Conservation (phyloP, 1,140 invertebrate species). For the Drosophila dunni region DNA sequence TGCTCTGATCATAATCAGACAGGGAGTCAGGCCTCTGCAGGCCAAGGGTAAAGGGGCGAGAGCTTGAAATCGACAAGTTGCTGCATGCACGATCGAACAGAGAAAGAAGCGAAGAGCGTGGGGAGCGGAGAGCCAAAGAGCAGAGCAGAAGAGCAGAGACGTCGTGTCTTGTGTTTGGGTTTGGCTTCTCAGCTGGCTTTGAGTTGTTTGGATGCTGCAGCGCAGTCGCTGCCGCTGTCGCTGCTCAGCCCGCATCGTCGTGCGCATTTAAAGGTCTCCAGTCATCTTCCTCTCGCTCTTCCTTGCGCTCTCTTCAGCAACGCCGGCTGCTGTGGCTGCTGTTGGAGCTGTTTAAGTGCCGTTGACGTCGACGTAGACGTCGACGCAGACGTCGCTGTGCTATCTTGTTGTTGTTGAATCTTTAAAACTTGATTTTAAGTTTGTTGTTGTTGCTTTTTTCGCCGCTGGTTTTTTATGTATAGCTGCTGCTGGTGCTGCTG, state of each 20-base stretch:
- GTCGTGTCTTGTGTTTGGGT: slow-evolving; percentile 54
- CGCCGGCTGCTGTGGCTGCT: slow-evolving; percentile 24
- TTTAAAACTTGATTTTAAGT: slow-evolving; percentile 83
- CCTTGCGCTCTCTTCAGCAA: slow-evolving; percentile 3
- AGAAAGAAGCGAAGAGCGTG: slow-evolving; percentile 11
- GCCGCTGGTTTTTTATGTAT: slow-evolving; percentile 36
- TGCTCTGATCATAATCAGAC: slow-evolving; percentile 77
- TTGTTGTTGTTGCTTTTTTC: slow-evolving; percentile 54
- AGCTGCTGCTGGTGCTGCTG: slow-evolving; percentile 47
- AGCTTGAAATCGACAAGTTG: slow-evolving; percentile 72
- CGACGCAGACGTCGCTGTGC: background rate
- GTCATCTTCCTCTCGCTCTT: slow-evolving; percentile 20
- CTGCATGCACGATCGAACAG: slow-evolving; percentile 68
- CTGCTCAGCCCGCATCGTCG: slow-evolving; percentile 65
- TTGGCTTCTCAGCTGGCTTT: slow-evolving; percentile 42
- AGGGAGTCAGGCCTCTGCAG: slow-evolving; percentile 60
- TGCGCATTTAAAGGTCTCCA: slow-evolving; percentile 70
- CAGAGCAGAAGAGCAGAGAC: background rate
- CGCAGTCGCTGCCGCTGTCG: slow-evolving; percentile 19
- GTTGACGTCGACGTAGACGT: slow-evolving; percentile 49
- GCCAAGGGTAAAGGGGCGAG: slow-evolving; percentile 54
- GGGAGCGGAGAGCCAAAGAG: background rate
- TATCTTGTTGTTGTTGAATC: slow-evolving; percentile 60
- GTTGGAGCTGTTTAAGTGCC: slow-evolving; percentile 73
- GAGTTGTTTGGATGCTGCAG: slow-evolving; percentile 68